These are phyloP conservation scores for Ptychoptera albimana DNA, from an alignment of 2,888 invertebrate species.

Conservation along the genomic window DNA sequence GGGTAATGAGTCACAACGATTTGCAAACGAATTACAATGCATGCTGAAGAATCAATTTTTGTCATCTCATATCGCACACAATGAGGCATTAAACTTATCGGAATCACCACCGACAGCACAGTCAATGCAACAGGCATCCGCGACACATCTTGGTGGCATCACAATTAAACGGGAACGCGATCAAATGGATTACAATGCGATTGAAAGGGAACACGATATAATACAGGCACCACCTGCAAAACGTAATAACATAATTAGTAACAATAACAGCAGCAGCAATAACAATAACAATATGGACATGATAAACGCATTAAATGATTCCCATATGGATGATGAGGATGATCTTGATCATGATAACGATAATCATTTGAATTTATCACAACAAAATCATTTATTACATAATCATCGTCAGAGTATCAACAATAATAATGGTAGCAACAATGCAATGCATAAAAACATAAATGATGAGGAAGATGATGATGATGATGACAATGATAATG, in stretches of 20 bases:
- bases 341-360: conserved; percentile 5
- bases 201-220: conserved; percentile 25
- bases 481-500: background rate
- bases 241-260: conserved; percentile 10
- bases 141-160: conserved; percentile 22
- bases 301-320: background rate
- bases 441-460: background rate
- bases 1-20: conserved; percentile 31
- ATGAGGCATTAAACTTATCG: conserved; percentile 73
- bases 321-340: conserved; percentile 5
- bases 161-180: conserved; percentile 36
- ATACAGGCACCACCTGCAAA: conserved; percentile 46
- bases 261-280: background rate
- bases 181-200: conserved; percentile 7
- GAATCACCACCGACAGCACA: conserved; percentile 37
- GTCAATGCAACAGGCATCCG: conserved; percentile 15
- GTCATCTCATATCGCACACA: conserved; percentile 12
- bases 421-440: background rate
- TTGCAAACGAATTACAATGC: conserved; percentile 11
- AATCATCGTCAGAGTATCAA: background rate
- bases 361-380: conserved; percentile 12
- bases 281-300: conserved; percentile 8
- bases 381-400: conserved; percentile 1
- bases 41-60: conserved; percentile 1
- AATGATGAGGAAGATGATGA: background rate